A percentile compares a stretch with the other conserved stretches of the same genome.
Conservation (phyloP, 2,797 vertebrate species). For the Rousettus madagascariensis region DNA sequence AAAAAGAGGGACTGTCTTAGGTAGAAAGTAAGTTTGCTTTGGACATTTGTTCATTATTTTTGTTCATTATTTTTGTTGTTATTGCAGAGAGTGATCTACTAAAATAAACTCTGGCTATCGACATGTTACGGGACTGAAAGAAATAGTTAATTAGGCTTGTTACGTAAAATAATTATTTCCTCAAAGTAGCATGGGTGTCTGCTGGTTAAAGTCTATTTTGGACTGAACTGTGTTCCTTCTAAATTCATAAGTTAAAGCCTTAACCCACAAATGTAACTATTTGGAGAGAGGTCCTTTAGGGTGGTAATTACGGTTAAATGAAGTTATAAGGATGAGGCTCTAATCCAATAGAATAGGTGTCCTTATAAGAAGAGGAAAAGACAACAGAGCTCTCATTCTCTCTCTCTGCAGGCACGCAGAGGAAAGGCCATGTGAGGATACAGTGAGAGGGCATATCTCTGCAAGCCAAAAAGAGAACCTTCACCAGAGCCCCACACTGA, state of each 20-base stretch:
- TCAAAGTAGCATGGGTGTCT: not conserved
- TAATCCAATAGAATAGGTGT: not conserved
- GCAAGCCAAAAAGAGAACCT: not conserved
- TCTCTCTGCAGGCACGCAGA: not conserved
- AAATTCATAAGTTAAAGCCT: not conserved
- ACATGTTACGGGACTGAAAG: not conserved
- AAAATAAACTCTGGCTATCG: not conserved
- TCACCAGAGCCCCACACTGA: not conserved
- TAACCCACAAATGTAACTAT: not conserved
- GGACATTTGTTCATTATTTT: not conserved
- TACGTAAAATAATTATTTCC: not conserved
- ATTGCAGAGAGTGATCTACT: not conserved
- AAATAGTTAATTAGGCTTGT: not conserved
- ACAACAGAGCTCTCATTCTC: no score
- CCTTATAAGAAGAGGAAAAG: not conserved
- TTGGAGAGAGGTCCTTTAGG: not conserved
- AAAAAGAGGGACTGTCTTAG: not conserved
- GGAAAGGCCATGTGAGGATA: not conserved
- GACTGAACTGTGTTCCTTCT: not conserved
- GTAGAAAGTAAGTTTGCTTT: not conserved
- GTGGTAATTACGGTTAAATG: not conserved
- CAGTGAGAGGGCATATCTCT: not conserved
- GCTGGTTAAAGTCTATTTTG: not conserved
- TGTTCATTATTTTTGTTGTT: not conserved
- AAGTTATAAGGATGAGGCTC: not conserved